These are phyloP conservation scores for Channa striata DNA, from an alignment of 2,797 vertebrate species.

Conservation along the genomic window DNA sequence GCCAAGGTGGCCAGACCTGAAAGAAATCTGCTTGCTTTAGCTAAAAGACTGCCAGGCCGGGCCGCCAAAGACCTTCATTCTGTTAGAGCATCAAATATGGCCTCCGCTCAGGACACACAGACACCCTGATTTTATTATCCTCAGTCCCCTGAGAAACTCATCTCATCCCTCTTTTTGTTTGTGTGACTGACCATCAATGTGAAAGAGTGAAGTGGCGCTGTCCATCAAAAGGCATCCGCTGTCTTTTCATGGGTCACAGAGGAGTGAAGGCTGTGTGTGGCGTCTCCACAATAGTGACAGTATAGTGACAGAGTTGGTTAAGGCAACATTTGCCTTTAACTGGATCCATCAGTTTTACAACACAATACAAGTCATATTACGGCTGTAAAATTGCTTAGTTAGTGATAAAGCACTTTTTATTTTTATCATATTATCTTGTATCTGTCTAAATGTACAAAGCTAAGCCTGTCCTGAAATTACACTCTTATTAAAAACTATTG, in stretches of 20 bases:
- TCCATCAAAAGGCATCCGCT: conserved; percentile 63
- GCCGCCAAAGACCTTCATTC: conserved; percentile 84
- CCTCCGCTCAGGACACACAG: conserved; percentile 74
- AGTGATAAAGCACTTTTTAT: conserved; percentile 16
- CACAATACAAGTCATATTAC: conserved; percentile 6
- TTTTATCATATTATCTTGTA: conserved; percentile 8
- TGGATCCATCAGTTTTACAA: conserved; percentile 34
- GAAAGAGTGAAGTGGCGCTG: conserved; percentile 68
- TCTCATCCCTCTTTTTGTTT: conserved; percentile 82
- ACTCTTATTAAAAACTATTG: conserved; percentile 14
- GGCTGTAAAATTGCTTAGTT: conserved; percentile 11
- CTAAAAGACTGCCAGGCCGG: conserved; percentile 81
- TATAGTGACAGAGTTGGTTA: conserved; percentile 12
- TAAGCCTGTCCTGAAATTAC: conserved; percentile 5
- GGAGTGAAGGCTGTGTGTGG: conserved; percentile 48
- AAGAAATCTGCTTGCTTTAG: conserved; percentile 88
- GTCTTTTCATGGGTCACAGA: conserved; percentile 53
- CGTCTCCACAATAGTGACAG: conserved; percentile 20
- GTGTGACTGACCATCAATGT: conserved; percentile 76
- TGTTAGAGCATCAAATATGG: conserved; percentile 83
- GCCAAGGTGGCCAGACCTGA: conserved; percentile 83
- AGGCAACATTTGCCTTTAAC: conserved; percentile 15
- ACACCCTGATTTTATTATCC: conserved; percentile 87
- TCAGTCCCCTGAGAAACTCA: conserved; percentile 86
- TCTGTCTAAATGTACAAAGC: background rate